Percentiles rank a stretch among this genome's conserved stretches.
phyloP scores from a whole-genome alignment of 2,888 invertebrate species.

The Pyrgus malvae region DNA sequence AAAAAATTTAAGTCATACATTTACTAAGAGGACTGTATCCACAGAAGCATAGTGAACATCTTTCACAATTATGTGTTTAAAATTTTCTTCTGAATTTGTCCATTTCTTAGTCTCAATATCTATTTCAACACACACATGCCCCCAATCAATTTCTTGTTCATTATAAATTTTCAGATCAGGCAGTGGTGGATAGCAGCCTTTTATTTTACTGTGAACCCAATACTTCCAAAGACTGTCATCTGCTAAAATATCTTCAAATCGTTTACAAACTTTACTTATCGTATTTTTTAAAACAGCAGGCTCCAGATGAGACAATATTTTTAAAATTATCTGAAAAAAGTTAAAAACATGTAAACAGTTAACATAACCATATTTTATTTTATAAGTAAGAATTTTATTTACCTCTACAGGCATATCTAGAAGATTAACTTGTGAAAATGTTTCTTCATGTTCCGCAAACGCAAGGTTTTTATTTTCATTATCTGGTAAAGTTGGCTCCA shows the following conservation, averaged over 20 bases:
- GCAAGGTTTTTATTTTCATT: conserved; percentile 47
- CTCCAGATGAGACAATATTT: conserved; percentile 83
- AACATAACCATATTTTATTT: no score
- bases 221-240: conserved; percentile 82
- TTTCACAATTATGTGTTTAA: conserved; percentile 72
- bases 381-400: no score
- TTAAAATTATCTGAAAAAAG: conserved; percentile 78
- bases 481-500: conserved; percentile 50
- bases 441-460: conserved; percentile 34
- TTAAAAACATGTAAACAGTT: neutral
- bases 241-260: conserved; percentile 78
- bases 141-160: conserved; percentile 75
- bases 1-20: conserved; percentile 57
- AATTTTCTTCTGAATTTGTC: conserved; percentile 67
- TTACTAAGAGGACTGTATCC: conserved; percentile 79
- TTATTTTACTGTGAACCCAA: conserved; percentile 69
- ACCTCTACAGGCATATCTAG: conserved; percentile 73
- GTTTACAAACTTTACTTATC: conserved; percentile 78
- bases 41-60: conserved; percentile 82
- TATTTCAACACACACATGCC: conserved; percentile 81
- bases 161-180: conserved; percentile 61
- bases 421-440: conserved; percentile 46
- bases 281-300: conserved; percentile 77
- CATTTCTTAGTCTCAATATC: conserved; percentile 82
- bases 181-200: conserved; percentile 62